Evolutionary conservation across 2,113 vertebrate species (phyloP).

Genomic region (Tachysurus fulvidraco): DNA sequence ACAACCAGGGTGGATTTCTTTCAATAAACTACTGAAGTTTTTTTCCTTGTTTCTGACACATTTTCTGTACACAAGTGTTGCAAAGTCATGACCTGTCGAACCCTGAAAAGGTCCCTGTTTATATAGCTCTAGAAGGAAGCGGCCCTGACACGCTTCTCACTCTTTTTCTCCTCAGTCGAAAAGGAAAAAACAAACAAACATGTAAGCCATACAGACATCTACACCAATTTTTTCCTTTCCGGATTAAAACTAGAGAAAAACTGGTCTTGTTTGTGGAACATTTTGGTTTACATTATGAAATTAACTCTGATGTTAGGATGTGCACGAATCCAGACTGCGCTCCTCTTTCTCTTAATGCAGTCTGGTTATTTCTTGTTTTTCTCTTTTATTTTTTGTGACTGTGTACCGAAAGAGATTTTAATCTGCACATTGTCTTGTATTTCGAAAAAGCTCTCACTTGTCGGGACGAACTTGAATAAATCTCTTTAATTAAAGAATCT

Average conservation of each 20-base stretch:
- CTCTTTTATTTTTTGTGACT: slow-evolving; percentile 50
- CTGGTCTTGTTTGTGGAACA: slow-evolving; percentile 5
- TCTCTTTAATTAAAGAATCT: neutral
- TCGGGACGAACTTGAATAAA: slow-evolving; percentile 53
- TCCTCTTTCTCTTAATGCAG: slow-evolving; percentile 43
- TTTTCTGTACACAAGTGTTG: neutral
- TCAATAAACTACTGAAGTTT: neutral
- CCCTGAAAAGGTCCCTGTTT: neutral
- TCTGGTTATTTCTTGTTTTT: slow-evolving; percentile 46
- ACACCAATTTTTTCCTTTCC: neutral
- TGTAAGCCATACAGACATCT: neutral
- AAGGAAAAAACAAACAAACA: neutral
- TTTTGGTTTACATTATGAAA: slow-evolving; percentile 21
- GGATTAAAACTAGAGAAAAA: slow-evolving; percentile 4
- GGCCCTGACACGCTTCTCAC: neutral
- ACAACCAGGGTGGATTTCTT: neutral
- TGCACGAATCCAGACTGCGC: slow-evolving; percentile 33
- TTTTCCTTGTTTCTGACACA: neutral
- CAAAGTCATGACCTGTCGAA: neutral
- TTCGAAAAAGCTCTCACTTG: slow-evolving; percentile 62
- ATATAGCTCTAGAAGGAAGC: neutral
- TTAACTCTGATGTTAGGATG: slow-evolving; percentile 13
- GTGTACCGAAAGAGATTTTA: slow-evolving; percentile 59
- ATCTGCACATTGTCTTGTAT: slow-evolving; percentile 59
- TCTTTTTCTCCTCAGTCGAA: no score